Evolutionary conservation across 2,113 vertebrate genomes (phyloP).

Genomic region (Notothenia coriiceps): DNA sequence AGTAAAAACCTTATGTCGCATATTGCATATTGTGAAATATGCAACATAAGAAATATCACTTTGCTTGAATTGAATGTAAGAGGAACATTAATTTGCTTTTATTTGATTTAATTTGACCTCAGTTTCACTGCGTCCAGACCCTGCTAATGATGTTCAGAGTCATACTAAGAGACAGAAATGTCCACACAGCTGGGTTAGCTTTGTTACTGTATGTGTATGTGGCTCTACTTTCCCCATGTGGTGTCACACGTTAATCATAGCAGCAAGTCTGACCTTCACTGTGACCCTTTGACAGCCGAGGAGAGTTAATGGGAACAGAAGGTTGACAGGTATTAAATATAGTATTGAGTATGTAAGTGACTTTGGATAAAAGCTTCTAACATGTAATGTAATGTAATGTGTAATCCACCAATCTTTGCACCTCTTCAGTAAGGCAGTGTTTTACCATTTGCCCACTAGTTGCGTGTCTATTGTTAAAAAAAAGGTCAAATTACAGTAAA

Average conservation of each 20-base stretch:
- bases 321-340: conserved; percentile 33
- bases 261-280: not conserved
- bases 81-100: not conserved
- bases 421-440: not conserved
- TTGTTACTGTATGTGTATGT: not conserved
- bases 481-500: not conserved
- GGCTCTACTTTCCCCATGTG: not conserved
- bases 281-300: conserved; percentile 35
- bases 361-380: no score
- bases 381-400: no score
- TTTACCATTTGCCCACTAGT: not conserved
- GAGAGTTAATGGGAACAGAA: conserved; percentile 8
- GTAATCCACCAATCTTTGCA: not conserved
- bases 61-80: fast-evolving
- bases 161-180: not conserved
- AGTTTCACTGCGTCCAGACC: not conserved
- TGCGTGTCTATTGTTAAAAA: not conserved
- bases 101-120: conserved; percentile 12
- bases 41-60: not conserved
- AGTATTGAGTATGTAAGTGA: not conserved
- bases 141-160: not conserved
- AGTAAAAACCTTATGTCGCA: not conserved
- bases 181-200: not conserved
- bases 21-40: not conserved
- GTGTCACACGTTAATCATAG: not conserved